A percentile compares a stretch with the other conserved stretches of the same genome.
phyloP scores from a whole-genome alignment of 2,113 vertebrate species.

The Mesoclemmys tuberculata region DNA sequence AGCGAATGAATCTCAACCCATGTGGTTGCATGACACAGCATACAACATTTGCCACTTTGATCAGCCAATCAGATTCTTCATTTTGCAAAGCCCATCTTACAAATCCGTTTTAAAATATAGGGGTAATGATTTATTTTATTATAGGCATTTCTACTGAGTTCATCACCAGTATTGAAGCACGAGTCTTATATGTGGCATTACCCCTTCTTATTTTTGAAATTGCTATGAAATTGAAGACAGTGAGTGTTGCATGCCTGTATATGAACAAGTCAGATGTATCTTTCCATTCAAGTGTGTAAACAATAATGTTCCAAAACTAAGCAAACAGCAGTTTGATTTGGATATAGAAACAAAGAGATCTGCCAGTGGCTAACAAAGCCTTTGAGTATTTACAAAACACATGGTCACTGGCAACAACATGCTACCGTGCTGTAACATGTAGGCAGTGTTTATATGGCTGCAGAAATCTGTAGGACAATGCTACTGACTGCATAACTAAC shows the following conservation, averaged over 20 bases:
- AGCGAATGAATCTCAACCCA: rapidly evolving
- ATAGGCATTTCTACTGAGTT: background rate
- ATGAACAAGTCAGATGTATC: background rate
- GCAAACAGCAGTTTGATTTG: background rate
- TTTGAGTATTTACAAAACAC: rapidly evolving
- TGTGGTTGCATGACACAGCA: background rate
- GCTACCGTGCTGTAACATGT: rapidly evolving
- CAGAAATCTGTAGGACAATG: rapidly evolving
- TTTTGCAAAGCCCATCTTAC: background rate
- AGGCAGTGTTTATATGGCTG: rapidly evolving
- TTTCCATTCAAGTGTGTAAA: rapidly evolving
- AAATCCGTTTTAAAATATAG: background rate
- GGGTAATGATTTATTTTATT: background rate
- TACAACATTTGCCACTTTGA: rapidly evolving
- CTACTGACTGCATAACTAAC: rapidly evolving
- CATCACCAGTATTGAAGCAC: background rate
- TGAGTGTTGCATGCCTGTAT: background rate
- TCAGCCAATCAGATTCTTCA: background rate
- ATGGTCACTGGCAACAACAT: rapidly evolving
- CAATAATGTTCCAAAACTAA: rapidly evolving
- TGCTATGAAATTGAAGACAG: background rate
- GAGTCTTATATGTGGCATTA: background rate
- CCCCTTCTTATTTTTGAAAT: background rate
- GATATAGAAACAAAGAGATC: rapidly evolving
- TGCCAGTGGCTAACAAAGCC: background rate